These are phyloP conservation scores for Epizoanthus scotinus DNA, from an alignment of 92 coral and sea anemone species.

Conservation along the genomic window DNA sequence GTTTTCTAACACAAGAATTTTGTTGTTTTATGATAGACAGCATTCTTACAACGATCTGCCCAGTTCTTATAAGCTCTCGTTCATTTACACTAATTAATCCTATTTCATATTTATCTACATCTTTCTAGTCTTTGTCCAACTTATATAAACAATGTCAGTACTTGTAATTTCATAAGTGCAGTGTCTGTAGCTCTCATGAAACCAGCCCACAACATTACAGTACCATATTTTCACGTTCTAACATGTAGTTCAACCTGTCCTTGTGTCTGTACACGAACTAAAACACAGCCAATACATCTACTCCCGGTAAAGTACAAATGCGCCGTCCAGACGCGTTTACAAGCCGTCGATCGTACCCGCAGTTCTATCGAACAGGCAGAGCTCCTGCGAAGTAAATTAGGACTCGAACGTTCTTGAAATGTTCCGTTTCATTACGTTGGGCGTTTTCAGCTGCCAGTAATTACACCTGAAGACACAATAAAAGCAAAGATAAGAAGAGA, in stretches of 20 bases:
- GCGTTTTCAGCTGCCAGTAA: slow-evolving; percentile 11
- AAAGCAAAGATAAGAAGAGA: slow-evolving; percentile 25
- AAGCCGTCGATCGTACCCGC: background rate
- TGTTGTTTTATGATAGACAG: background rate
- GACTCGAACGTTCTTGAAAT: slow-evolving; percentile 6
- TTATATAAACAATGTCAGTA: slow-evolving; percentile 30
- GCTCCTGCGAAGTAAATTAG: slow-evolving; percentile 38
- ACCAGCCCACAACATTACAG: background rate
- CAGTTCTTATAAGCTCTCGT: slow-evolving; percentile 1
- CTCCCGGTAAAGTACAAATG: background rate
- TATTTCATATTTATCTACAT: slow-evolving; percentile 29
- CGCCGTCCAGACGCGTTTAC: slow-evolving; percentile 1
- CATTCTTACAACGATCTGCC: background rate
- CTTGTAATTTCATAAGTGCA: slow-evolving; percentile 31
- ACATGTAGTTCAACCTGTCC: slow-evolving; percentile 16
- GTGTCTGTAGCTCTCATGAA: slow-evolving; percentile 20
- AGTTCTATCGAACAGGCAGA: background rate
- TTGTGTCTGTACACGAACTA: slow-evolving; percentile 2
- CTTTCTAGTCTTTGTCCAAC: slow-evolving; percentile 13
- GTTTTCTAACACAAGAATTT: background rate
- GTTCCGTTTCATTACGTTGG: slow-evolving; percentile 4
- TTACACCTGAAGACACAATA: slow-evolving; percentile 46
- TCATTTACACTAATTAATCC: slow-evolving; percentile 31
- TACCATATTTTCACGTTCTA: slow-evolving; percentile 3
- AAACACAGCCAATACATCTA: background rate